Conservation (phyloP, 2,888 invertebrate species). For the Agonopterix subpropinquella region DNA sequence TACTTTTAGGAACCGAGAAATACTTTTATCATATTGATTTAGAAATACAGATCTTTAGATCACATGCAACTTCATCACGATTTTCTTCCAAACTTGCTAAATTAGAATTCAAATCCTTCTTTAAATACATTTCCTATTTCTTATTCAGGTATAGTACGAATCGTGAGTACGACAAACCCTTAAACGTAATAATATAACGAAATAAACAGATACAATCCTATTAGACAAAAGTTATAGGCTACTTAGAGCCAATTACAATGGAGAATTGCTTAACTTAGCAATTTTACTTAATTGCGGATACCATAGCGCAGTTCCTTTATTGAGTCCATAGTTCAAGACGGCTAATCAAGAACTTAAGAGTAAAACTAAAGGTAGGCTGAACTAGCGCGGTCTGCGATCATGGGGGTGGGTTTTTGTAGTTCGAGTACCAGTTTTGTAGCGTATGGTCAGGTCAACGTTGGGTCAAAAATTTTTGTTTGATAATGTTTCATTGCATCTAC, state of each 20-base stretch:
- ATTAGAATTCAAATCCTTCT: neutral
- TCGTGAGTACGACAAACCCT: neutral
- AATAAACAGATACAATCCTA: slow-evolving; percentile 39
- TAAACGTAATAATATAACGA: slow-evolving; percentile 20
- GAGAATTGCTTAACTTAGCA: slow-evolving; percentile 24
- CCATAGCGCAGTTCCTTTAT: slow-evolving; percentile 14
- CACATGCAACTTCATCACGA: neutral
- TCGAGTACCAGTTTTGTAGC: too few relatives aligned
- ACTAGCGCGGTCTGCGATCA: too few relatives aligned
- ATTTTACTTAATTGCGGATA: slow-evolving; percentile 27
- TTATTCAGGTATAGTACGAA: neutral
- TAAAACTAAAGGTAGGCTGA: too few relatives aligned
- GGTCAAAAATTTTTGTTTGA: too few relatives aligned
- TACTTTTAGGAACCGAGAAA: too few relatives aligned
- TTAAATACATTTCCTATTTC: neutral
- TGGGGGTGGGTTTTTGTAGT: too few relatives aligned
- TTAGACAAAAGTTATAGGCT: slow-evolving; percentile 44
- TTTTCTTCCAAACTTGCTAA: neutral
- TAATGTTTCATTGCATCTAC: too few relatives aligned
- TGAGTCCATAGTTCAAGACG: slow-evolving; percentile 1
- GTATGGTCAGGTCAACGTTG: too few relatives aligned
- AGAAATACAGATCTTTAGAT: too few relatives aligned
- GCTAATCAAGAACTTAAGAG: slow-evolving; percentile 1
- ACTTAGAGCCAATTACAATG: slow-evolving; percentile 46
- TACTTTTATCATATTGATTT: too few relatives aligned